Base-by-base conservation (phyloP, 1,140 invertebrate species). In the Danaus plexippus region DNA sequence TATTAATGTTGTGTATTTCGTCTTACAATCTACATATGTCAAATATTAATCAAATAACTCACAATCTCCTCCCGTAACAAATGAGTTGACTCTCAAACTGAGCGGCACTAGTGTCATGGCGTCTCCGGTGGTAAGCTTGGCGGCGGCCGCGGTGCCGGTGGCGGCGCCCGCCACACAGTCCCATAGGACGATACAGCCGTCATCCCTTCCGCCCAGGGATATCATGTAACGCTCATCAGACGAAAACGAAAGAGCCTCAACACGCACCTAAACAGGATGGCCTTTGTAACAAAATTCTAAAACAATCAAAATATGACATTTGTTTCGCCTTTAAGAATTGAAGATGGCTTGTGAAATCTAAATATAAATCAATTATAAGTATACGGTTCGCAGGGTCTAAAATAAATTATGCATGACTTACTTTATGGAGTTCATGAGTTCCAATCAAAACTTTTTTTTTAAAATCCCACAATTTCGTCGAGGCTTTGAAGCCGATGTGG, bases 401-500 rank as follows among this genome's bases (percentile, higher is more conserved):
- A 32, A 41, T 13, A 40, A 3, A 40, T 32, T 6, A 43, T 51
- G 5, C 1, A 22, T 50, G 44, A 2, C 44, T 57, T 12, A 92
- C 92, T 88, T 96, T 96, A 78, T 98, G 96, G 9, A 95, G 85
- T 77, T 94, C 92, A 78, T 97, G 91, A 52, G 89, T 91, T 0
- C 89, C 88, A 45, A 93, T 78, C 47, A 91, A 76, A 41, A 80
- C 86, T 58, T 88, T 90, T 44, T 87, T 88, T 8, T 91, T 88
- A 71, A 93, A 97, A 73, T 96, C 91, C 96, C 96, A 98, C 11
- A 98, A 77, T 64, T 96, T 96, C 0, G 96, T 92, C 59, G 89
- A 89, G 6, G 96, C 94, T 89, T 95, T 96, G 75, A 97, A 97
- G 7, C 96, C 96, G 76, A 96, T 94, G 70, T 96, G 92, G 73